phyloP scores from a whole-genome alignment of 2,113 vertebrate species.

The Eptesicus fuscus region DNA sequence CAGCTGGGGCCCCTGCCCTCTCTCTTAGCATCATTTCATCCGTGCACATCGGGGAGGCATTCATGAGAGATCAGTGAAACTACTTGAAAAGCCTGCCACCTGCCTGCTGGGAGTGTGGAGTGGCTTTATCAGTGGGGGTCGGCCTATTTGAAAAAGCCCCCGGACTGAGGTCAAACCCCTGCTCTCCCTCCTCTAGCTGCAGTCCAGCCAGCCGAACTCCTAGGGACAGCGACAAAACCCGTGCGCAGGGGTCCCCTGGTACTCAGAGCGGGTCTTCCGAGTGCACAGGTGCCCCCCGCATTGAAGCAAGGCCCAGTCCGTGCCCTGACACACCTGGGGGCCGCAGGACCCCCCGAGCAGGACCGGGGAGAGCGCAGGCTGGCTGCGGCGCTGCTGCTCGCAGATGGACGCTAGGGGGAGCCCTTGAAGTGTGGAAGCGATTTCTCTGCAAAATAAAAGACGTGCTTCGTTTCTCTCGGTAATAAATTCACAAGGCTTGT shows the following conservation, averaged over 20 bases:
- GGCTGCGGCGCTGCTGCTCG: background rate
- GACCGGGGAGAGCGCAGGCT: background rate
- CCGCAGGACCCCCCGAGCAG: too few relatives aligned
- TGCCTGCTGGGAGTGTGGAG: background rate
- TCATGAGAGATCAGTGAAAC: background rate
- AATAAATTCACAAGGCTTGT: slow-evolving; percentile 70
- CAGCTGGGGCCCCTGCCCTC: background rate
- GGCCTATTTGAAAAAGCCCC: background rate
- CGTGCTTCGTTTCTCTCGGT: slow-evolving; percentile 29
- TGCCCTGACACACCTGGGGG: background rate
- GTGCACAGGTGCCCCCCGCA: background rate
- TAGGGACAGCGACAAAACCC: background rate
- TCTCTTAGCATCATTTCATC: background rate
- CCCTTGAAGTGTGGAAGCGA: slow-evolving; percentile 58
- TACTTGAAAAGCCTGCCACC: background rate
- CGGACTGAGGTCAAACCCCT: background rate
- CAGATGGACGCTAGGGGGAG: slow-evolving; percentile 40
- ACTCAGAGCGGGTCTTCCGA: background rate
- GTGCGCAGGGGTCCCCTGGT: background rate
- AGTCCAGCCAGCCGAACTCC: background rate
- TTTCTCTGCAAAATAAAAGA: background rate
- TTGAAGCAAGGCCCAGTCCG: background rate
- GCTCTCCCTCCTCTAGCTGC: background rate
- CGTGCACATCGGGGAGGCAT: background rate
- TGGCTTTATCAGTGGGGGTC: background rate